phyloP scores from a whole-genome alignment of 1,140 invertebrate genomes.

The Cotesia vestalis region DNA sequence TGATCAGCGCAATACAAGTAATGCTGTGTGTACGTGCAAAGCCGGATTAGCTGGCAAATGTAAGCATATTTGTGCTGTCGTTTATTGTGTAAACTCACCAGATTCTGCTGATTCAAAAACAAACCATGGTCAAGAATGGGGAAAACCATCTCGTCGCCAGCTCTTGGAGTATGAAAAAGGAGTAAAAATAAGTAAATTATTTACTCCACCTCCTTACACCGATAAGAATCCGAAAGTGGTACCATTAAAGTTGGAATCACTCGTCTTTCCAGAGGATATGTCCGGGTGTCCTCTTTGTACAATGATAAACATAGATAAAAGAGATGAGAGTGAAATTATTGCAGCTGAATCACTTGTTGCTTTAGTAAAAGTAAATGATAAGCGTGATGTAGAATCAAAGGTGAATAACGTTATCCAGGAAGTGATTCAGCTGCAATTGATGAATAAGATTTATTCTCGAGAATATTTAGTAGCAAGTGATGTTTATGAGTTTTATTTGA shows the following conservation, averaged over 20 bases:
- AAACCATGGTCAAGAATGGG: slow-evolving; percentile 35
- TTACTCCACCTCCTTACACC: slow-evolving; percentile 14
- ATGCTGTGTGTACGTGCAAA: slow-evolving; percentile 31
- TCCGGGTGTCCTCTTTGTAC: neutral
- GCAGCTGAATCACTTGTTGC: neutral
- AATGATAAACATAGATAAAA: neutral
- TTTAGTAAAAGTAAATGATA: neutral
- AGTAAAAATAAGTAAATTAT: slow-evolving; percentile 25
- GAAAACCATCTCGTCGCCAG: slow-evolving; percentile 32
- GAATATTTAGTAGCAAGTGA: neutral
- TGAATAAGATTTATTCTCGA: neutral
- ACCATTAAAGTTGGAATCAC: neutral
- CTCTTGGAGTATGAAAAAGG: slow-evolving; percentile 36
- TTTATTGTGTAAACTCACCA: slow-evolving; percentile 32
- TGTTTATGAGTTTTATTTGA: neutral
- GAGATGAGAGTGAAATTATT: neutral
- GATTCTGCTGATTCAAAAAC: slow-evolving; percentile 28
- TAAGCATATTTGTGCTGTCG: slow-evolving; percentile 33
- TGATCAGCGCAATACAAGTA: slow-evolving; percentile 11
- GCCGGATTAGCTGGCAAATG: slow-evolving; percentile 28
- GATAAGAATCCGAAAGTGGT: neutral
- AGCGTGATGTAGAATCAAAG: neutral
- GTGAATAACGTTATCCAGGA: neutral
- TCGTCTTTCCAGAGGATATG: neutral
- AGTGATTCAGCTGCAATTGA: neutral